These are phyloP conservation scores for Zaprionus capensis DNA, from an alignment of 1,140 invertebrate species.

Conservation along the genomic window DNA sequence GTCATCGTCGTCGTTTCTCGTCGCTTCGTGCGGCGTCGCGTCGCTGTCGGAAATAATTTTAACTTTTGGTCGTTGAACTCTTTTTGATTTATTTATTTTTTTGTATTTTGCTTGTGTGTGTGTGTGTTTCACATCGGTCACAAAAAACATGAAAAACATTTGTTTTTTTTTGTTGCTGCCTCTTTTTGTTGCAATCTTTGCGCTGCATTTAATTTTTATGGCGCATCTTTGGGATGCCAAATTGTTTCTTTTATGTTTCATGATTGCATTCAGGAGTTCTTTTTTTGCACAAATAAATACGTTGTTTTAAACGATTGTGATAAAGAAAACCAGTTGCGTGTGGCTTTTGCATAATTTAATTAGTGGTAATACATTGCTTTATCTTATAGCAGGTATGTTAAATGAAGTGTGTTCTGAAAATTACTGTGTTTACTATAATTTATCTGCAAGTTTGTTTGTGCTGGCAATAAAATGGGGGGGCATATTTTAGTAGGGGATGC, in stretches of 20 bases:
- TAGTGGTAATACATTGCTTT: background rate
- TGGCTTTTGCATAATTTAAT: conserved; percentile 1
- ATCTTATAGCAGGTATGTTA: conserved; percentile 9
- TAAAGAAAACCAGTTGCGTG: conserved; percentile 2
- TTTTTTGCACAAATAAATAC: conserved; percentile 26
- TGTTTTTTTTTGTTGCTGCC: conserved; percentile 36
- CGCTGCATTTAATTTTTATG: conserved; percentile 43
- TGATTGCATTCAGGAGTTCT: conserved; percentile 31
- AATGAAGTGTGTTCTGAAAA: background rate
- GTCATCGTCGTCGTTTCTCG: conserved; percentile 9
- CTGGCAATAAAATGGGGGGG: background rate
- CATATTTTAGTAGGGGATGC: background rate
- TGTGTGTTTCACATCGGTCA: conserved; percentile 44
- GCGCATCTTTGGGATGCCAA: conserved; percentile 35
- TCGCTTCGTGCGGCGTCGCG: conserved; percentile 19
- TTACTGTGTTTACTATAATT: background rate
- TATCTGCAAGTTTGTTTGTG: background rate
- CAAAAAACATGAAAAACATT: conserved; percentile 54
- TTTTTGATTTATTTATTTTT: conserved; percentile 78
- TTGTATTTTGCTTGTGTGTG: conserved; percentile 27
- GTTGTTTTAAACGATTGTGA: background rate
- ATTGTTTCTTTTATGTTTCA: conserved; percentile 29
- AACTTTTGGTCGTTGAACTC: conserved; percentile 81
- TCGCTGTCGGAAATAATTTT: conserved; percentile 68
- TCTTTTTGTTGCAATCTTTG: conserved; percentile 32